These are phyloP conservation scores for Thymelicus lineola DNA, from an alignment of 2,888 invertebrate genomes.

Conservation along the genomic window DNA sequence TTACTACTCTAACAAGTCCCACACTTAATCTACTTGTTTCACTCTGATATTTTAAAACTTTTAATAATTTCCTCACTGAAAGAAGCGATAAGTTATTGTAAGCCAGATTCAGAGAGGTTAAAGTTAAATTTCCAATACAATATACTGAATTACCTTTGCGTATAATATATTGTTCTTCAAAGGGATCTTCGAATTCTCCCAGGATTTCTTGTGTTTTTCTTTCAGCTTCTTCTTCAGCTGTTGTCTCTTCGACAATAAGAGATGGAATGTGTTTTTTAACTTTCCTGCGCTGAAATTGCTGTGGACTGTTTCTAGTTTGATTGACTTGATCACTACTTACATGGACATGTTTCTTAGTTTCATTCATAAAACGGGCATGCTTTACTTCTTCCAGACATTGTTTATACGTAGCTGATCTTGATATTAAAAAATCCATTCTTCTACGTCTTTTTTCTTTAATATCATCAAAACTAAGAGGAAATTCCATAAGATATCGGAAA, in stretches of 20 bases:
- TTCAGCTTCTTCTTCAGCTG: constrained; percentile 44
- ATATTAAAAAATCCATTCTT: constrained; percentile 45
- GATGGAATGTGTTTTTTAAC: constrained; percentile 12
- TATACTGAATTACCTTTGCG: constrained; percentile 44
- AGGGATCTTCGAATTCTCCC: constrained; percentile 53
- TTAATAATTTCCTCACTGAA: constrained; percentile 49
- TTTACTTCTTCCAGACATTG: constrained; percentile 47
- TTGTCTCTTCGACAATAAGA: constrained; percentile 13
- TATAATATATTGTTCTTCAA: constrained; percentile 43
- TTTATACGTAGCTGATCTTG: constrained; percentile 45
- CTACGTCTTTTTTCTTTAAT: constrained; percentile 42
- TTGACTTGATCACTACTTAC: not conserved
- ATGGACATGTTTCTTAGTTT: constrained; percentile 19
- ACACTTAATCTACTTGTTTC: constrained; percentile 40
- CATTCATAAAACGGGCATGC: constrained; percentile 11
- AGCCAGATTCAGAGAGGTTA: constrained; percentile 62
- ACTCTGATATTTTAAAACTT: constrained; percentile 58
- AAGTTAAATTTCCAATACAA: constrained; percentile 56
- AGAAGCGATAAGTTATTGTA: constrained; percentile 56
- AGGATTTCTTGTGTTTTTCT: constrained; percentile 46
- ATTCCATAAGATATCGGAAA: constrained; percentile 53
- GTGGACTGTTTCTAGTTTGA: not conserved
- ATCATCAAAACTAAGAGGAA: constrained; percentile 53
- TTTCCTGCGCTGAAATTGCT: constrained; percentile 3
- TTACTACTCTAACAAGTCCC: constrained; percentile 56